Conservation (phyloP, 2,888 invertebrate species). For the Carabus problematicus region DNA sequence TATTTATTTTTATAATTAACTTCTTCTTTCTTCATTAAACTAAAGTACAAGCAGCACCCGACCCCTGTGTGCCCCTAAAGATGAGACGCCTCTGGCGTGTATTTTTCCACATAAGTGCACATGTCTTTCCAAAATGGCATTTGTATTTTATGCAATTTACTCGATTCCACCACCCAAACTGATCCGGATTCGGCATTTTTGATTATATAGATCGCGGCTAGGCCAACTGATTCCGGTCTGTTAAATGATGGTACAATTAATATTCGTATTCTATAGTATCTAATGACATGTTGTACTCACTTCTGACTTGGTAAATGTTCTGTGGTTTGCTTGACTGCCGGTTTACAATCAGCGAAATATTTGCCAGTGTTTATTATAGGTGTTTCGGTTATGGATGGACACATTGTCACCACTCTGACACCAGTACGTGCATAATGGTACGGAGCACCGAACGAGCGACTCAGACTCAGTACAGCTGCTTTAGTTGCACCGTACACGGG, state of each 20-base stretch:
- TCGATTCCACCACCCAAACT: conserved; percentile 56
- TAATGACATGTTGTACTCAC: background rate
- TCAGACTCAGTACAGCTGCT: conserved; percentile 54
- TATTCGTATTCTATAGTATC: background rate
- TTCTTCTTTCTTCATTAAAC: no score
- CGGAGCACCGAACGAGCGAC: conserved; percentile 50
- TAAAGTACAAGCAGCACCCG: no score
- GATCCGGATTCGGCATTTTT: conserved; percentile 52
- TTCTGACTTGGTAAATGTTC: background rate
- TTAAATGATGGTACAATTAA: background rate
- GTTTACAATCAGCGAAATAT: no score
- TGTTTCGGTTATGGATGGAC: no score
- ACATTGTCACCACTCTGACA: conserved; percentile 56
- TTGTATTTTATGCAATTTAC: conserved; percentile 46
- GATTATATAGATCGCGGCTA: conserved; percentile 53
- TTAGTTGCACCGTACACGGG: conserved; percentile 58
- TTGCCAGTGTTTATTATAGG: conserved; percentile 46
- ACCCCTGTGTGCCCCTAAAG: no score
- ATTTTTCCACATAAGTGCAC: no score
- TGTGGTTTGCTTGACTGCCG: background rate
- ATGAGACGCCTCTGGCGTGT: no score
- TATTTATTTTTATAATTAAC: no score
- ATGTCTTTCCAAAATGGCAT: conserved; percentile 11
- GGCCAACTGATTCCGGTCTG: conserved; percentile 52
- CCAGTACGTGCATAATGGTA: conserved; percentile 54